A percentile compares a stretch with the other conserved stretches of the same genome.
Conservation (phyloP, 30 jellyfish, hydroid and myxozoan genomes). For the Kudoa iwatai region DNA sequence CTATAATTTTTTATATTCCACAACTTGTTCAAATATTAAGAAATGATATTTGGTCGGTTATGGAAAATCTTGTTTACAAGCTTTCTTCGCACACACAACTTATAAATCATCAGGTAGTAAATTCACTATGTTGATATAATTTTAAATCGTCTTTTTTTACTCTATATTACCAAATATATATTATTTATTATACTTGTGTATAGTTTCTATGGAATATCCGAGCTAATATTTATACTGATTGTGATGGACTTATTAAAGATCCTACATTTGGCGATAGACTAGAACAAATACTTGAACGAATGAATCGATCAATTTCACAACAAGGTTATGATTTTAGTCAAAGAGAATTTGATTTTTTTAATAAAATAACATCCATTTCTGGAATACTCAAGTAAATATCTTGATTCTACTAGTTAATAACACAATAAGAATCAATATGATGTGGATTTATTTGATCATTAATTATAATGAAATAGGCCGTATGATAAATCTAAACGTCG, state of each 20-base stretch:
- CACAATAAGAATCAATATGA: no score
- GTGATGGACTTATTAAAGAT: slow-evolving; percentile 26
- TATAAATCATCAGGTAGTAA: no score
- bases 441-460: no score
- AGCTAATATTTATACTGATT: slow-evolving; percentile 46
- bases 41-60: slow-evolving; percentile 18
- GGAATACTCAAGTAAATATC: slow-evolving; percentile 45
- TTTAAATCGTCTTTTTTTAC: no score
- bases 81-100: no score
- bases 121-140: no score
- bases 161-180: no score
- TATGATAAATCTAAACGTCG: slow-evolving; percentile 42
- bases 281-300: slow-evolving; percentile 16
- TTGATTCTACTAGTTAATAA: no score
- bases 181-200: no score
- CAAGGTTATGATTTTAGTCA: slow-evolving; percentile 26
- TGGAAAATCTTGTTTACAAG: no score
- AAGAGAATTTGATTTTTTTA: slow-evolving; percentile 57
- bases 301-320: slow-evolving; percentile 21
- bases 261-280: slow-evolving; percentile 52
- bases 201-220: slow-evolving; percentile 81
- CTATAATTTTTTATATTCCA: slow-evolving; percentile 54
- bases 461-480: slow-evolving; percentile 13
- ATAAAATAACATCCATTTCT: slow-evolving; percentile 36
- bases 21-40: slow-evolving; percentile 84